Percentiles rank a stretch among this genome's conserved stretches.
Evolutionary conservation across 2,113 vertebrate species (phyloP).

Genomic region (Pipa parva): DNA sequence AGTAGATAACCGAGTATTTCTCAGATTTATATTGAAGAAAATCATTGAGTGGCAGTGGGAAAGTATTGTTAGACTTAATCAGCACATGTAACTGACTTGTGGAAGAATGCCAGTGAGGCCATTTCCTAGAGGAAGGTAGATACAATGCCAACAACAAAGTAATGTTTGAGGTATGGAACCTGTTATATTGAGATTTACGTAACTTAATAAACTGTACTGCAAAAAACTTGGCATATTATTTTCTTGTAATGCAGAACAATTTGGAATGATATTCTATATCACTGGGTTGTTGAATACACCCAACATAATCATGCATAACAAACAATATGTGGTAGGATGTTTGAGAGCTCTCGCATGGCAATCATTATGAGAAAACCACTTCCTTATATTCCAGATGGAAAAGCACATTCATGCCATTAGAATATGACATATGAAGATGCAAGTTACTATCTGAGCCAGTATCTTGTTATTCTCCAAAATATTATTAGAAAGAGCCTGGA

Average conservation of each 20-base stretch:
- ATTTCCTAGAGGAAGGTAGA: not conserved
- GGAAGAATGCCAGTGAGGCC: too few species aligned
- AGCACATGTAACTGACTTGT: too few species aligned
- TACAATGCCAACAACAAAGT: not conserved
- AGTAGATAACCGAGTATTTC: too few species aligned
- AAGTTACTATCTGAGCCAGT: not conserved
- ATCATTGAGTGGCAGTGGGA: too few species aligned
- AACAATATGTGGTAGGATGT: not conserved
- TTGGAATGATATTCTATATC: not conserved
- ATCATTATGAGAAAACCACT: fast-evolving
- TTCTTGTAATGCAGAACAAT: not conserved
- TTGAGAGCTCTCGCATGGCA: not conserved
- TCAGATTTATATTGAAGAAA: too few species aligned
- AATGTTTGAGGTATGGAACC: not conserved
- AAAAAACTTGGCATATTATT: not conserved
- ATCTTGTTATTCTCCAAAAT: too few species aligned
- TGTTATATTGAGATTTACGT: not conserved
- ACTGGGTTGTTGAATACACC: not conserved
- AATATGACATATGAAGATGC: not conserved
- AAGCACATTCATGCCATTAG: conserved; percentile 11
- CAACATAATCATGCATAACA: not conserved
- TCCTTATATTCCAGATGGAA: not conserved
- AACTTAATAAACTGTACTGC: not conserved
- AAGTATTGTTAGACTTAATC: too few species aligned
- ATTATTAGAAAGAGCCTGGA: too few species aligned